Evolutionary conservation across 35 echinoderm and acorn worm genomes (phyloP).

Genomic region (Heliocidaris erythrogramma): DNA sequence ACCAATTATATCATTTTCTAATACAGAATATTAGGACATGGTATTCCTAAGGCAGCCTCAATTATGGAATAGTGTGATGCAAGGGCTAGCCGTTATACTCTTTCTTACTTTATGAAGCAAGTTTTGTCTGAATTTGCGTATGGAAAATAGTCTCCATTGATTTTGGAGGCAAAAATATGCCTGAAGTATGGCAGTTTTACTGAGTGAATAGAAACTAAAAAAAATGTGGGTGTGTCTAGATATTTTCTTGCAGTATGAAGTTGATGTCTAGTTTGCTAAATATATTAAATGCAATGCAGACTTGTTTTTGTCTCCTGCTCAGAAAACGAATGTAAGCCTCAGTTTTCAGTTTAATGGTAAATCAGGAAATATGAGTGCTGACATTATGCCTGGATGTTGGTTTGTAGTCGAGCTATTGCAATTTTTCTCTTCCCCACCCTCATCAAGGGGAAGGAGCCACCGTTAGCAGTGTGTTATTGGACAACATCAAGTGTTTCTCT

Average conservation of each 20-base stretch:
- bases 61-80: background rate
- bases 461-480: background rate
- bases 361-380: background rate
- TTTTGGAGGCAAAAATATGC: background rate
- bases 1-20: slow-evolving; percentile 2
- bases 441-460: background rate
- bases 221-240: background rate
- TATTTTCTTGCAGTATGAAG: background rate
- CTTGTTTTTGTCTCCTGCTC: background rate
- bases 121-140: background rate
- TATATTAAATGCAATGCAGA: background rate
- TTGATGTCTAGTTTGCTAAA: background rate
- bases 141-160: background rate
- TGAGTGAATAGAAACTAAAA: background rate
- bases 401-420: background rate
- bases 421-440: background rate
- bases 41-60: background rate
- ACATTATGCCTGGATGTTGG: background rate
- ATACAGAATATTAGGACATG: background rate
- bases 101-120: background rate
- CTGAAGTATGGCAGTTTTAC: background rate
- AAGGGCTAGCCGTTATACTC: background rate
- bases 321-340: background rate
- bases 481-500: background rate
- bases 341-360: background rate